A percentile compares a stretch with the other conserved stretches of the same genome.
These are phyloP conservation scores for Jaculus jaculus DNA, from an alignment of 2,113 vertebrate species.

Conservation along the genomic window DNA sequence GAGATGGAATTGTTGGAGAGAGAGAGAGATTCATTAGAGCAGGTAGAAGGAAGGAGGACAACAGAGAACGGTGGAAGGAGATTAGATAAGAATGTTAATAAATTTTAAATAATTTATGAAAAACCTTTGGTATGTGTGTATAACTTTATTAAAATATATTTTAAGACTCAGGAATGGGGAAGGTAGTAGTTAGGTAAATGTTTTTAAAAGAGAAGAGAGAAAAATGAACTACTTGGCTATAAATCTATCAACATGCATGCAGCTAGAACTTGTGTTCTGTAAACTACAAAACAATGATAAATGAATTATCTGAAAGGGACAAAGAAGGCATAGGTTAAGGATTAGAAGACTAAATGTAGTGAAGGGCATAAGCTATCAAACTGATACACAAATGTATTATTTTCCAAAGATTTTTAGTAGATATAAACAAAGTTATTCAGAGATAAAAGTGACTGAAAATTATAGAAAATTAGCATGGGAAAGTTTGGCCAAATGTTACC, in stretches of 20 bases:
- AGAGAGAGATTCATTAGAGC: too few relatives aligned
- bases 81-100: too few relatives aligned
- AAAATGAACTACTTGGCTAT: background rate
- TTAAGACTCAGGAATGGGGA: too few relatives aligned
- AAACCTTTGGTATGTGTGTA: too few relatives aligned
- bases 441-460: background rate
- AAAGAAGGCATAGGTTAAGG: too few relatives aligned
- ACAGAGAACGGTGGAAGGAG: too few relatives aligned
- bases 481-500: background rate
- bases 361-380: background rate
- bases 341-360: background rate
- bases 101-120: too few relatives aligned
- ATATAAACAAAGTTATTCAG: background rate
- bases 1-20: too few relatives aligned
- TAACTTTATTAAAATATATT: too few relatives aligned
- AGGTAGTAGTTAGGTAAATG: too few relatives aligned
- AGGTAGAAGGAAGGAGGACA: too few relatives aligned
- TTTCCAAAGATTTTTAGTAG: background rate
- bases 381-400: background rate
- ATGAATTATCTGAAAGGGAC: background rate
- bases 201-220: background rate
- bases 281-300: background rate
- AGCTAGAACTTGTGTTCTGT: background rate
- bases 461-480: background rate
- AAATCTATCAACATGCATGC: background rate